Evolutionary conservation across 2,888 invertebrate species (phyloP).

Genomic region (Idaea dimidiata): DNA sequence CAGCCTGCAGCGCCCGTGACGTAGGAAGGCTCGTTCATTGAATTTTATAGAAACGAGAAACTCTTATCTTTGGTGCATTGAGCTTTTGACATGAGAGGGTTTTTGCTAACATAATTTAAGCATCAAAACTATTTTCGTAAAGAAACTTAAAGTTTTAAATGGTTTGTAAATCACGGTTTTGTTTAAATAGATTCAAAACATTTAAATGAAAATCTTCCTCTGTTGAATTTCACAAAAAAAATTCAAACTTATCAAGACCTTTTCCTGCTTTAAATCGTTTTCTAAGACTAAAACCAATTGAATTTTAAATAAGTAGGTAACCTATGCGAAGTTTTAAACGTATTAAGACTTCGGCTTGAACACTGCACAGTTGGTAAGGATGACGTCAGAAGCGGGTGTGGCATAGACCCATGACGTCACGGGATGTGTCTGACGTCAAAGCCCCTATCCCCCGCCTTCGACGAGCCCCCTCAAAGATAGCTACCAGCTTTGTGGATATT

Average conservation of each 20-base stretch:
- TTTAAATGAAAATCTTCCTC: neutral
- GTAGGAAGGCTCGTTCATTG: constrained; percentile 71
- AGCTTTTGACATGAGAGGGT: constrained; percentile 30
- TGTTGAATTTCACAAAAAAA: neutral
- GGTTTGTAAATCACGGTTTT: neutral
- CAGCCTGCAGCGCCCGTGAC: constrained; percentile 68
- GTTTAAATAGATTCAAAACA: neutral
- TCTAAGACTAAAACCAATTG: neutral
- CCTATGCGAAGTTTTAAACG: neutral
- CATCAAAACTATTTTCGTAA: neutral
- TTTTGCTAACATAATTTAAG: neutral
- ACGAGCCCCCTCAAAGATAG: constrained; percentile 49
- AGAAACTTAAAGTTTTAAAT: neutral
- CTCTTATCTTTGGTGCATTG: constrained; percentile 51
- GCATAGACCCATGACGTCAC: constrained; percentile 73
- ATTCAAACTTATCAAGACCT: neutral
- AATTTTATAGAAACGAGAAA: constrained; percentile 63
- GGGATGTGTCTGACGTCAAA: constrained; percentile 76
- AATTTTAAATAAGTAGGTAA: neutral
- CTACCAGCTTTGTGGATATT: constrained; percentile 63
- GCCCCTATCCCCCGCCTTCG: constrained; percentile 40
- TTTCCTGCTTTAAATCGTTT: neutral
- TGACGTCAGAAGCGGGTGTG: constrained; percentile 79
- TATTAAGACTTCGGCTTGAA: constrained; percentile 1
- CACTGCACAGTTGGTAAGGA: constrained; percentile 12